These are phyloP conservation scores for Drosophila kanekoi DNA, from an alignment of 2,888 invertebrate genomes.

Conservation along the genomic window DNA sequence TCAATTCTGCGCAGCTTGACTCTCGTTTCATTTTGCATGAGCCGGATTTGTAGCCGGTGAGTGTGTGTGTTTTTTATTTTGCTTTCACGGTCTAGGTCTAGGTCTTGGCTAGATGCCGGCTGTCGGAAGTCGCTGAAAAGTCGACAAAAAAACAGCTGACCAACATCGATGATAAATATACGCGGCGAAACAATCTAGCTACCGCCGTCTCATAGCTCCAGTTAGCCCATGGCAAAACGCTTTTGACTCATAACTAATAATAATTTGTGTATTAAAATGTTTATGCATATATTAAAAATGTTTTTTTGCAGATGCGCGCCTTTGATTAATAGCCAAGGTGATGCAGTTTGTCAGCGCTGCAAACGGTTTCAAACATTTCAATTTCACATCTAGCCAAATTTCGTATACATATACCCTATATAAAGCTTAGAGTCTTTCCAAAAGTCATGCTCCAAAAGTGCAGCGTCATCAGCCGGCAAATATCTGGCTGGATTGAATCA, in stretches of 20 bases:
- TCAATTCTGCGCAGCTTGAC: not conserved
- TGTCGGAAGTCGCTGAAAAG: slow-evolving; percentile 61
- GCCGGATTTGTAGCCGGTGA: slow-evolving; percentile 20
- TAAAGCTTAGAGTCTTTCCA: not conserved
- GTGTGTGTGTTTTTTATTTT: not conserved
- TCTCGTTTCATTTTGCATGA: slow-evolving; percentile 1
- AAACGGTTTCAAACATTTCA: slow-evolving; percentile 1
- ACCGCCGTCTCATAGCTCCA: slow-evolving; percentile 56
- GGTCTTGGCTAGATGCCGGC: slow-evolving; percentile 63
- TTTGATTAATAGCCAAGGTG: slow-evolving; percentile 51
- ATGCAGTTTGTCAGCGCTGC: slow-evolving; percentile 18
- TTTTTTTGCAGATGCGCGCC: slow-evolving; percentile 11
- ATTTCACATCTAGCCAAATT: slow-evolving; percentile 3
- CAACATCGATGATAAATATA: slow-evolving; percentile 70
- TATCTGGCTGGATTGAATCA: slow-evolving; percentile 2
- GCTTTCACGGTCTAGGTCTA: slow-evolving; percentile 71
- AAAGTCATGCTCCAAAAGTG: slow-evolving; percentile 29
- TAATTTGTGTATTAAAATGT: slow-evolving; percentile 21
- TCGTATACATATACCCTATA: not conserved
- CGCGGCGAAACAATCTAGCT: slow-evolving; percentile 35
- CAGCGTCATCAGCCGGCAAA: slow-evolving; percentile 26
- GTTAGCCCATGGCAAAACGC: slow-evolving; percentile 51
- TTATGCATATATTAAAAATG: not conserved
- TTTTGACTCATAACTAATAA: slow-evolving; percentile 48
- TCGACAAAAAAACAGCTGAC: slow-evolving; percentile 53